These are phyloP conservation scores for Microhierax caerulescens DNA, from an alignment of 2,797 vertebrate species.

Conservation along the genomic window DNA sequence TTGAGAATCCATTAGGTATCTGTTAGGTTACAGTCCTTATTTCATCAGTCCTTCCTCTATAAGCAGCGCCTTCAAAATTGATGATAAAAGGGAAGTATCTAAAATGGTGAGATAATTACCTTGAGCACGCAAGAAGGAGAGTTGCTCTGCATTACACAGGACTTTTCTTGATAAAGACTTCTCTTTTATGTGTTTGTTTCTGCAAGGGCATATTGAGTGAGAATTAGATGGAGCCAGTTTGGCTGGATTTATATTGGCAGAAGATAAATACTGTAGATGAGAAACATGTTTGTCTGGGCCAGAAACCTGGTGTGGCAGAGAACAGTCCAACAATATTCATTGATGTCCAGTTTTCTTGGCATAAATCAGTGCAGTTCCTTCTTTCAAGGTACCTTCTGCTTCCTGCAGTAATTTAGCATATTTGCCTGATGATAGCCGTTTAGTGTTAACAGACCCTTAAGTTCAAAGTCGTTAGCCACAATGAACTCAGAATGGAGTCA, in stretches of 20 bases:
- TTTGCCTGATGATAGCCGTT: not conserved
- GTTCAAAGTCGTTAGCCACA: not conserved
- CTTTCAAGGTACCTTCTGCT: conserved; percentile 16
- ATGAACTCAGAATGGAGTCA: not conserved
- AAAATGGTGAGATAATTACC: not conserved
- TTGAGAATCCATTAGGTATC: not conserved
- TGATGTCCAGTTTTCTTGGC: conserved; percentile 9
- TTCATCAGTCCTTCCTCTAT: not conserved
- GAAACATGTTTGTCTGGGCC: conserved; percentile 21
- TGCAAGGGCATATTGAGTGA: conserved; percentile 48
- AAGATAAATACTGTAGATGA: conserved; percentile 30
- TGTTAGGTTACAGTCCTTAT: not conserved
- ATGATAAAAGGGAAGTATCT: not conserved
- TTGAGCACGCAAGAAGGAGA: not conserved
- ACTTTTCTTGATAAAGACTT: conserved; percentile 31
- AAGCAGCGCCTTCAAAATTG: not conserved
- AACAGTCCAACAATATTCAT: not conserved
- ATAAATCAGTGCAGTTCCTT: not conserved
- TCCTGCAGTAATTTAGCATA: not conserved
- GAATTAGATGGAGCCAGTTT: conserved; percentile 53
- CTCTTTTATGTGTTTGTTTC: conserved; percentile 30
- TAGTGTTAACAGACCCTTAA: not conserved
- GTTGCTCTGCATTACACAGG: not conserved
- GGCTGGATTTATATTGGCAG: conserved; percentile 50
- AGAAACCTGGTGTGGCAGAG: conserved; percentile 29